A percentile compares a stretch with the other conserved stretches of the same genome.
Evolutionary conservation across 2,113 vertebrate genomes (phyloP).

Genomic region (Carlito syrichta): DNA sequence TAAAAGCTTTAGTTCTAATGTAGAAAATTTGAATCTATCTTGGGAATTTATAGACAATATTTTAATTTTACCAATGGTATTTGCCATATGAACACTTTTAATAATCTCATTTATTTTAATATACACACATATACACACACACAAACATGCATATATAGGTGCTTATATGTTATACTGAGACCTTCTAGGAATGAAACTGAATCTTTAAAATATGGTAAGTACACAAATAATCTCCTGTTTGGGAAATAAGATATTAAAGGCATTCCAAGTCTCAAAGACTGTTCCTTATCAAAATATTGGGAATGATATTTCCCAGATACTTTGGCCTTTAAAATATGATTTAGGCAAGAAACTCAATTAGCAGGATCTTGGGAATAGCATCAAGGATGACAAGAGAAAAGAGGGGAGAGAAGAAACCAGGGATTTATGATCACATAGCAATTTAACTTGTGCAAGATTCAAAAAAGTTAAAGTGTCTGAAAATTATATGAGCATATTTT

Average conservation of each 20-base stretch:
- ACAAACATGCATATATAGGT: too few relatives aligned
- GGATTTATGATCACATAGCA: not conserved
- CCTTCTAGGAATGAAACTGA: not conserved
- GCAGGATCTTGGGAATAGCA: not conserved
- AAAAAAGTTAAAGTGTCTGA: not conserved
- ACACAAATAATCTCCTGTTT: not conserved
- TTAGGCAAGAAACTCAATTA: not conserved
- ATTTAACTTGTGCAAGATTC: not conserved
- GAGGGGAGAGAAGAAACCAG: not conserved
- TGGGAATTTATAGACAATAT: not conserved
- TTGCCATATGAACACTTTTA: not conserved
- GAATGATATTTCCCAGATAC: not conserved
- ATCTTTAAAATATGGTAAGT: not conserved
- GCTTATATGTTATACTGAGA: too few relatives aligned
- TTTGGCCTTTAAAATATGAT: not conserved
- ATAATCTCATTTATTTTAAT: not conserved
- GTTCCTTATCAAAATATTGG: not conserved
- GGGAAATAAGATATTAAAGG: not conserved
- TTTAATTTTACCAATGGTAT: not conserved
- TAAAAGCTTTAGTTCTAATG: not conserved
- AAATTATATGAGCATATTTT: not conserved
- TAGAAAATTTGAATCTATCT: not conserved
- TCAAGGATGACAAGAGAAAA: not conserved
- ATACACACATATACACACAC: rapidly evolving
- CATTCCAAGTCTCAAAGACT: not conserved